These are phyloP conservation scores for Balaeniceps rex DNA, from an alignment of 2,113 vertebrate genomes.

Conservation along the genomic window DNA sequence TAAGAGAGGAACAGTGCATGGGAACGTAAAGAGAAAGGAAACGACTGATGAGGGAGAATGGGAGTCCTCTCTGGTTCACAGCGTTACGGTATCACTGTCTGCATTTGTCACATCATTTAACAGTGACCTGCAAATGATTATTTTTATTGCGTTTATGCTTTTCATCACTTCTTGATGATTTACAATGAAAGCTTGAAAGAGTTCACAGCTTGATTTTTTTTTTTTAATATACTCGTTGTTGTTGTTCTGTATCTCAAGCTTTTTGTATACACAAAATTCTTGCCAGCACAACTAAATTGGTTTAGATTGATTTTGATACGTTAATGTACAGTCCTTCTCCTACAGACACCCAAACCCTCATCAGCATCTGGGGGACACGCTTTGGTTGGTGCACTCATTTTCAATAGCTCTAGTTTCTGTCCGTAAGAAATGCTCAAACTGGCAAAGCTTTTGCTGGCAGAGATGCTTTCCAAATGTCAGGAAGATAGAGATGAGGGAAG, in stretches of 20 bases:
- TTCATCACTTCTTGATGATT: neutral
- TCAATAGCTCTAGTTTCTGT: neutral
- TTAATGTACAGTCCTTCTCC: neutral
- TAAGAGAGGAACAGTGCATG: neutral
- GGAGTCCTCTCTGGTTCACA: neutral
- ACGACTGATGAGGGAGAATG: neutral
- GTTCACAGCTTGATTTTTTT: neutral
- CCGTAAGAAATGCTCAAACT: neutral
- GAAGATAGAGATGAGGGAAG: neutral
- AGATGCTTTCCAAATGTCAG: neutral
- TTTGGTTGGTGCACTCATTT: neutral
- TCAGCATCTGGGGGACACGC: neutral
- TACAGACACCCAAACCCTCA: neutral
- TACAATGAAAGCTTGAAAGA: neutral
- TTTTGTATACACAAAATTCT: neutral
- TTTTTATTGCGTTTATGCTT: conserved; percentile 17
- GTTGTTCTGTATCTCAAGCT: neutral
- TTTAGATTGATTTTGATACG: neutral
- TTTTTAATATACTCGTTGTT: neutral
- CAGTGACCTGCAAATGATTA: conserved; percentile 15
- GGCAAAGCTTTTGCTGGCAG: neutral
- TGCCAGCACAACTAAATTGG: neutral
- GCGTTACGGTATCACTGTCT: neutral
- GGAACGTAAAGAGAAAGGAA: neutral
- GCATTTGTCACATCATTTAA: neutral